Evolutionary conservation across 2,113 vertebrate genomes (phyloP).

Genomic region (Dipodomys stephensi): DNA sequence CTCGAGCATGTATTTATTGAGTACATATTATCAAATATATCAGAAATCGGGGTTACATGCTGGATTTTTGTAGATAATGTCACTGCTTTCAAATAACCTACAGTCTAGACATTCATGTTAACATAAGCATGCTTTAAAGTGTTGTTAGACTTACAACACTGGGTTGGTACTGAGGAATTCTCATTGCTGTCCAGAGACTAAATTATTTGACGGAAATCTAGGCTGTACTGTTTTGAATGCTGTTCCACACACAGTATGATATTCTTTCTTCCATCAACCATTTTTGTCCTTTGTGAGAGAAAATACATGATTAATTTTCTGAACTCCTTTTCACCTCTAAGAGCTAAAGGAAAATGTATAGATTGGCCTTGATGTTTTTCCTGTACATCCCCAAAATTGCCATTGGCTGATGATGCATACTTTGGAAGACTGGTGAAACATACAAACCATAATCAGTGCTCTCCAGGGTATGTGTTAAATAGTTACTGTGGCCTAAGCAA

Average conservation of each 20-base stretch:
- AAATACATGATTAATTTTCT: not conserved
- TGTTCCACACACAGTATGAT: not conserved
- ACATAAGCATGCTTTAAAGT: slow-evolving; percentile 91
- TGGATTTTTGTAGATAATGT: not conserved
- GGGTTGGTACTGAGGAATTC: not conserved
- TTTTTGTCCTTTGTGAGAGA: not conserved
- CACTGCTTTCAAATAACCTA: not conserved
- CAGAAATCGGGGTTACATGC: not conserved
- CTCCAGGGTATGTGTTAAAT: not conserved
- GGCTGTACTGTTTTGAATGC: not conserved
- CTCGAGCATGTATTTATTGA: slow-evolving; percentile 28
- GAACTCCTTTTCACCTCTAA: not conserved
- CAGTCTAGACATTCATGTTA: slow-evolving; percentile 84
- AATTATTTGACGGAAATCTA: not conserved
- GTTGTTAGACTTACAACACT: slow-evolving; percentile 53
- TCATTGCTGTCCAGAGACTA: not conserved
- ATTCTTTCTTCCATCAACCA: not conserved
- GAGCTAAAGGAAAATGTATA: not conserved
- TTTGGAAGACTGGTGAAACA: not conserved
- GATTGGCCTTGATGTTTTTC: not conserved
- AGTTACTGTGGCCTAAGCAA: not conserved
- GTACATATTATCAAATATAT: not conserved
- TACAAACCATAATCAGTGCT: not conserved
- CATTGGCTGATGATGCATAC: not conserved
- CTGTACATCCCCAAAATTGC: not conserved